Percentiles rank a stretch among this genome's conserved stretches.
Conservation (phyloP, 2,797 vertebrate species). For the Oreochromis mossambicus region DNA sequence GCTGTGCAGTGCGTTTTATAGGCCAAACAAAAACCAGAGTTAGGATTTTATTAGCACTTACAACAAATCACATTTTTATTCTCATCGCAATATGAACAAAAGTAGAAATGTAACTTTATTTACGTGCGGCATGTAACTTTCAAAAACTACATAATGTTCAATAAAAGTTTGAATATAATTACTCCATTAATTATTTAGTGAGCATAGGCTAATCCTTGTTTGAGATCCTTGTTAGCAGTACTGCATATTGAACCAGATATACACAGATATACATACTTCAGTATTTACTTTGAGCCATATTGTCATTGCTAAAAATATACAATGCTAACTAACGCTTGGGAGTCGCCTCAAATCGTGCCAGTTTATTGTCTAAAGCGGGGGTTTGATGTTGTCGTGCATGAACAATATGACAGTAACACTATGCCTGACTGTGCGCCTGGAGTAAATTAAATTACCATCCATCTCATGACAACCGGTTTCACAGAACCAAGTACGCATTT, state of each 20-base stretch:
- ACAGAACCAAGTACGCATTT: constrained; percentile 3
- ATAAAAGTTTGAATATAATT: neutral
- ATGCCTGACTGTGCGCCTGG: neutral
- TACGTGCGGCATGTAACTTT: neutral
- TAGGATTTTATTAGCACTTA: neutral
- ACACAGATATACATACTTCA: neutral
- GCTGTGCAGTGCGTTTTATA: constrained; percentile 56
- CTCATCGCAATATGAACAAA: neutral
- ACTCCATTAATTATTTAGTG: neutral
- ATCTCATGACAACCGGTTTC: constrained; percentile 20
- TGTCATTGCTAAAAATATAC: neutral
- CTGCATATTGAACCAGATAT: neutral
- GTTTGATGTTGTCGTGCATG: constrained; percentile 17
- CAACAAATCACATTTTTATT: neutral
- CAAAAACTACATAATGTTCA: neutral
- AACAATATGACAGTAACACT: constrained; percentile 3
- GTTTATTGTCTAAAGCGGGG: constrained; percentile 3
- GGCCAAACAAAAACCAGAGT: constrained; percentile 62
- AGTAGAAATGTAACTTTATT: neutral
- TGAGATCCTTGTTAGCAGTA: neutral
- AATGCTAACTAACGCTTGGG: neutral
- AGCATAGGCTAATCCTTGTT: neutral
- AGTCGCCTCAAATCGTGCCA: neutral
- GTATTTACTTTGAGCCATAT: neutral
- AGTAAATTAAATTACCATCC: constrained; percentile 18